These are phyloP conservation scores for Steatocranus sp. DNA, from an alignment of 2,797 vertebrate species.

Conservation along the genomic window DNA sequence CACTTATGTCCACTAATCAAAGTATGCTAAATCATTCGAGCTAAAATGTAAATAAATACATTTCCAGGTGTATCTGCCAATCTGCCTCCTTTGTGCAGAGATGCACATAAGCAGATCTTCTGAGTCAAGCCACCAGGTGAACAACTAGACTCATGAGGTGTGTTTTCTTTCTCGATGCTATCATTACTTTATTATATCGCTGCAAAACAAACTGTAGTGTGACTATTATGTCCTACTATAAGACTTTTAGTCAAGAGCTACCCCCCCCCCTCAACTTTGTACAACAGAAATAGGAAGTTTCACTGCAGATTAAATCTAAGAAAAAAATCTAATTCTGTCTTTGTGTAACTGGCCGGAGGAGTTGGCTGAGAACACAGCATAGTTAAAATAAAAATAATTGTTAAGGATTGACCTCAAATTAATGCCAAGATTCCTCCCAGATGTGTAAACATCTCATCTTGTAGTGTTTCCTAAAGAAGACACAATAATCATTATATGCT, in stretches of 20 bases:
- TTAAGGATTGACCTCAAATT: background rate
- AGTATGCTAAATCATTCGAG: background rate
- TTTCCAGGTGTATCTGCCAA: background rate
- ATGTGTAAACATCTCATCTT: background rate
- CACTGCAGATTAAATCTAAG: background rate
- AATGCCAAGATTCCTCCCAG: background rate
- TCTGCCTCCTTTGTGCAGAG: background rate
- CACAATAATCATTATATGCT: background rate
- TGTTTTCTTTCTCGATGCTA: background rate
- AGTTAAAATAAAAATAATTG: background rate
- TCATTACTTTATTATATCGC: fast-evolving
- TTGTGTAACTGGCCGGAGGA: background rate
- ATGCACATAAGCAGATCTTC: background rate
- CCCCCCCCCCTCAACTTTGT: background rate
- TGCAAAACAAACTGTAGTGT: background rate
- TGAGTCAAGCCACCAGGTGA: background rate
- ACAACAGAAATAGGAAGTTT: background rate
- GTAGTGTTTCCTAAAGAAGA: background rate
- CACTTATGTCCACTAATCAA: background rate
- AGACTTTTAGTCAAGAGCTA: background rate
- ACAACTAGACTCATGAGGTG: background rate
- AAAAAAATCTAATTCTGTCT: background rate
- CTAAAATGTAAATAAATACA: background rate
- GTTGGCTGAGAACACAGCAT: background rate
- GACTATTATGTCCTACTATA: background rate